Evolutionary conservation across 2,888 invertebrate species (phyloP), one percentile per base, ranked within the genome.

Genomic region (Andrena dorsata): DNA sequence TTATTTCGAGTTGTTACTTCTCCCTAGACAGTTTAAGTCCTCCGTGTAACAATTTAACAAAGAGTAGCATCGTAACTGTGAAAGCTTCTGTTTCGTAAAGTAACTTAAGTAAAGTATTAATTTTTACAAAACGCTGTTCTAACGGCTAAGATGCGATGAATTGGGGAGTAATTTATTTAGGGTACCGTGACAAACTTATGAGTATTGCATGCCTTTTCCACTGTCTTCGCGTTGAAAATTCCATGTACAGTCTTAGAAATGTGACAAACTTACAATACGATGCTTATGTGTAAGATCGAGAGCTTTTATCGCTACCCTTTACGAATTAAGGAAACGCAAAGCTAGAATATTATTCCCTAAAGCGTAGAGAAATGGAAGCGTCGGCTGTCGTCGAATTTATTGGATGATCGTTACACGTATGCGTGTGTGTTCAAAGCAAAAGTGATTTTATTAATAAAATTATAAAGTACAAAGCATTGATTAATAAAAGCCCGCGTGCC

Each of bases 381-480:
- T 23, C 23, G n/a, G 56, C 7, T 13, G 32, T 13, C 16, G 10
- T 58, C 10, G 30, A 68, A 63, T 70, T 70, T 30, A 69, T 69
- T 80, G 51, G 58, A 56, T 23, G 53, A 41, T 58, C 64, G 63
- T 71, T 66, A 73, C 32, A 85, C 63, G 49, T 63, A 51, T 56
- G 16, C 28, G 64, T 63, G 20, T 53, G 16, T 86, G 68, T 85
- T 83, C 76, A 86, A 86, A 86, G 86, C 86, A 86, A 86, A 86
- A 76, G 69, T 84, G 78, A 61, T 86, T 86, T 86, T 86, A 86
- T 86, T 86, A 86, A 86, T 86, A 86, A 86, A 86, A 86, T 86
- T 86, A 86, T 78, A 82, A 86, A 86, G 84, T 86, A 86, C 86
- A 86, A 86, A 81, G 80, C 84, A 84, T 80, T 78, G 82, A 83